Conservation (phyloP, 2,113 vertebrate species). For the Isurus oxyrinchus region DNA sequence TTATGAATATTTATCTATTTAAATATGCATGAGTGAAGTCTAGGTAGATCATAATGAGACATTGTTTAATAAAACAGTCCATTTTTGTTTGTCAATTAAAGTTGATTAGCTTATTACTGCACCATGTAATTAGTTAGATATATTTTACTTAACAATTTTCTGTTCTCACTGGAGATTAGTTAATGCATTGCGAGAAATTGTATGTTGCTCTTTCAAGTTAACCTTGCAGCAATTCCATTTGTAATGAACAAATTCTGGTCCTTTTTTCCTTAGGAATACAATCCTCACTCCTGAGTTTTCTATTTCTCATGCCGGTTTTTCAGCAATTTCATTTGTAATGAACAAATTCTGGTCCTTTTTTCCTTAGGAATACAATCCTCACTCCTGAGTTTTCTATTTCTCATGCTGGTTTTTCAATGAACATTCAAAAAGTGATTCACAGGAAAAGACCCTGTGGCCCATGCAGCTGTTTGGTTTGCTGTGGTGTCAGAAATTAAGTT, state of each 20-base stretch:
- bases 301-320: too few species aligned
- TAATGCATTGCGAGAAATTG: background rate
- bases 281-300: background rate
- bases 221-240: background rate
- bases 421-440: background rate
- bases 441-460: background rate
- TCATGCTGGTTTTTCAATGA: background rate
- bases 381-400: background rate
- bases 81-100: constrained; percentile 33
- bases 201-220: background rate
- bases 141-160: constrained; percentile 25
- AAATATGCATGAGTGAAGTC: background rate
- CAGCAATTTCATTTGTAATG: background rate
- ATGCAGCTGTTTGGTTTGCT: too few species aligned
- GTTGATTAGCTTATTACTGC: constrained; percentile 22
- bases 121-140: constrained; percentile 22
- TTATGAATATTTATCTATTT: constrained; percentile 32
- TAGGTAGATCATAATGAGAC: constrained; percentile 6
- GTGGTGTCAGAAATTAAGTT: background rate
- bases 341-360: background rate
- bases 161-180: constrained; percentile 33
- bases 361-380: background rate
- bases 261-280: background rate
- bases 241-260: background rate
- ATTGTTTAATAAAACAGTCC: constrained; percentile 12